phyloP scores from a whole-genome alignment of 2,888 invertebrate genomes.

The Tetragonula carbonaria region DNA sequence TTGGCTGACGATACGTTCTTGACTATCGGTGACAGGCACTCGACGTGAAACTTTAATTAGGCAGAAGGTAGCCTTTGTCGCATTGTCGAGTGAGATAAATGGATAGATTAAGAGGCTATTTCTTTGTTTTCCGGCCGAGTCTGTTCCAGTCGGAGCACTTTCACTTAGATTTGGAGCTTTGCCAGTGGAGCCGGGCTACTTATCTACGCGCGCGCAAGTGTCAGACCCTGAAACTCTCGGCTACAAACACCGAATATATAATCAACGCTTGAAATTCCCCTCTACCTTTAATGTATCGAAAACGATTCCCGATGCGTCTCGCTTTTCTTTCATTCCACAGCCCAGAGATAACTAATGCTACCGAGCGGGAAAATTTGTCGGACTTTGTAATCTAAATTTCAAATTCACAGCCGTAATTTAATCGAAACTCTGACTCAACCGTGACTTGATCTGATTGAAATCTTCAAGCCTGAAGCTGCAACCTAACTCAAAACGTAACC shows the following conservation, averaged over 20 bases:
- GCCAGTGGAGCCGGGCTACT: neutral
- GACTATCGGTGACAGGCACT: neutral
- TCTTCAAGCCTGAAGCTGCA: neutral
- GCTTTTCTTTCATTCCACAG: neutral
- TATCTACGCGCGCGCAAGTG: slow-evolving; percentile 1
- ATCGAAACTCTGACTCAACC: neutral
- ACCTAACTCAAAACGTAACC: neutral
- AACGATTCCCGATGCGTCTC: neutral
- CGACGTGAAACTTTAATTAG: neutral
- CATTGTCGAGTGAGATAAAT: slow-evolving; percentile 1
- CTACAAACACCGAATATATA: neutral
- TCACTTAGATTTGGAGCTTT: neutral
- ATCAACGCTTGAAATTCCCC: neutral
- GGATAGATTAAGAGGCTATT: neutral
- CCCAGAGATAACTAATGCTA: too few species aligned
- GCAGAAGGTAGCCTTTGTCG: slow-evolving; percentile 9
- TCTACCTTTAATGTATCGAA: neutral
- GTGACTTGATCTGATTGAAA: neutral
- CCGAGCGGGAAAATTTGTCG: neutral
- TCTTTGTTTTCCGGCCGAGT: neutral
- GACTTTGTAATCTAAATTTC: neutral
- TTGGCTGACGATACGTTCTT: neutral
- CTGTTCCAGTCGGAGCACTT: neutral
- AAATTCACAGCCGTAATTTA: neutral
- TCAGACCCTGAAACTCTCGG: neutral